Conservation (phyloP, 2,888 invertebrate genomes). For the Hedychridium roseum region DNA sequence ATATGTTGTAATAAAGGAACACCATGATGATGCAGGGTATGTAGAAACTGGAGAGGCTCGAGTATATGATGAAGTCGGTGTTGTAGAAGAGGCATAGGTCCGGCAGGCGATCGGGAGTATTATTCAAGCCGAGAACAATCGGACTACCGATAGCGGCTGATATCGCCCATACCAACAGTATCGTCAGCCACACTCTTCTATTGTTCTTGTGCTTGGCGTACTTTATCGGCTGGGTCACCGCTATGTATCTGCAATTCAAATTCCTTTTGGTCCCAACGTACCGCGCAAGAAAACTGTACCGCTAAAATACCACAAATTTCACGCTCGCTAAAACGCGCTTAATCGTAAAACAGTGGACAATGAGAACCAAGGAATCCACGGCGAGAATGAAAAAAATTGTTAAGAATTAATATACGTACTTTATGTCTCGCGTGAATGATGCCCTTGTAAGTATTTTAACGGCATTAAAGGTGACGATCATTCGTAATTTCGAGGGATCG, state of each 20-base stretch:
- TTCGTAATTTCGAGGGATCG: too few species aligned
- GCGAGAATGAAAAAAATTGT: too few species aligned
- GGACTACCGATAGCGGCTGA: slow-evolving; percentile 95
- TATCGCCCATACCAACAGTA: slow-evolving; percentile 95
- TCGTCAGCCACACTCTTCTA: slow-evolving; percentile 91
- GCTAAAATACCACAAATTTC: too few species aligned
- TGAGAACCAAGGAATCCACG: too few species aligned
- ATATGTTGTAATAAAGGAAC: slow-evolving; percentile 96
- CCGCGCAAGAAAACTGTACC: too few species aligned
- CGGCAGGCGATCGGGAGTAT: slow-evolving; percentile 84
- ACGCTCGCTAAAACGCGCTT: too few species aligned
- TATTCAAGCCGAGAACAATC: slow-evolving; percentile 94
- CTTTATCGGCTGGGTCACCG: slow-evolving; percentile 98
- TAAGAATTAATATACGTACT: too few species aligned
- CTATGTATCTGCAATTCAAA: slow-evolving; percentile 86
- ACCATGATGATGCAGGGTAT: slow-evolving; percentile 99
- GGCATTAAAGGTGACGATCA: too few species aligned
- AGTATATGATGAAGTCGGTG: slow-evolving; percentile 97
- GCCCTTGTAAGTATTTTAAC: too few species aligned
- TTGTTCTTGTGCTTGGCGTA: slow-evolving; percentile 99
- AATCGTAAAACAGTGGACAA: too few species aligned
- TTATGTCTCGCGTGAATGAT: too few species aligned
- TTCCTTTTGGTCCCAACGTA: too few species aligned
- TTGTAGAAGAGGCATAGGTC: slow-evolving; percentile 96
- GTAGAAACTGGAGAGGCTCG: slow-evolving; percentile 97